Evolutionary conservation across 2,888 invertebrate genomes (phyloP), one percentile per base, ranked within the genome.

Genomic region (Thymelicus sylvestris): DNA sequence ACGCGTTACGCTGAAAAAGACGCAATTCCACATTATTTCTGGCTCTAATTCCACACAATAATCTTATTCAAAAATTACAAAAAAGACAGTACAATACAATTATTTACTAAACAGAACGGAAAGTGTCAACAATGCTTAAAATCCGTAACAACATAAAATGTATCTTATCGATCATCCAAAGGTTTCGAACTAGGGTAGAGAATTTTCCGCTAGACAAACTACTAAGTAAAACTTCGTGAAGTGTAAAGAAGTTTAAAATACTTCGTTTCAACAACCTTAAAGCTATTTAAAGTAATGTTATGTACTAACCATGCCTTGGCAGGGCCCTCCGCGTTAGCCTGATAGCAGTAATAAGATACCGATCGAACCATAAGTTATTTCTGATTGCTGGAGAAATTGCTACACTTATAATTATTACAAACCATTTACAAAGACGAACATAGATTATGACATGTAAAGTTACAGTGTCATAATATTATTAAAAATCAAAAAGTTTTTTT

Each of bases 321-420:
- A 19, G 19, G 19, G 63, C 19, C 68, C 68, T 64, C 55, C 41
- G 47, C 47, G 52, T 52, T 55, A 62, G 57, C 48, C 48, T 63
- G 68, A 69, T 69, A 57, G 63, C 55, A 13, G 62, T 57, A 68
- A 63, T 68, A 39, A 63, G 63, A 63, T 48, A 57, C 47, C 38
- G 47, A 69, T 64, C 61, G 63, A 64, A 57, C 57, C 52, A 69
- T 69, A 69, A 69, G 52, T 63, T 69, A 61, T 67, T 61, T 48
- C 63, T 57, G 69, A 69, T 69, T 57, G 38, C 47, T 48, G 47
- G 57, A 57, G 47, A 69, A 48, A 63, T 69, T 48, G 68, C 38
- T 57, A 48, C n/a, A 59, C 55, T 69, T 64, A 57, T 48, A 41
- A 68, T 69, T 59, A 69, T 69, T 59, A 63, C 47, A 31, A 39